Conservation (phyloP, 2,113 vertebrate genomes). For the Dasyprocta punctata region DNA sequence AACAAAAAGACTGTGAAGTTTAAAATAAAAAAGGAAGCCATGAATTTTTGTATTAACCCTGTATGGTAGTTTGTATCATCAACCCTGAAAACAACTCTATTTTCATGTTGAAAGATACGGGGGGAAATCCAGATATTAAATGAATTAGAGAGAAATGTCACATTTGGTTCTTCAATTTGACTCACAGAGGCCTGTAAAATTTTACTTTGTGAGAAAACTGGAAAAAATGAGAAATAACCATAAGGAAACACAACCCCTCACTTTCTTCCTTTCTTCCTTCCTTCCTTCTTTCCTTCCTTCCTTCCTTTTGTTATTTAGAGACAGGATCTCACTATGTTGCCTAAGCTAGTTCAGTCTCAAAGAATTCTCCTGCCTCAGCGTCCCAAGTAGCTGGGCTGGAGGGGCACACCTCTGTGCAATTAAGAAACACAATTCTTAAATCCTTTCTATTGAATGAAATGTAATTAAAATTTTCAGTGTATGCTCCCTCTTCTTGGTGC, state of each 20-base stretch:
- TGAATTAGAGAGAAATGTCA: not conserved
- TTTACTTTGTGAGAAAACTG: constrained; percentile 13
- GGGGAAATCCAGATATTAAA: not conserved
- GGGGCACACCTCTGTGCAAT: not conserved
- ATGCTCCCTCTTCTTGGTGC: not conserved
- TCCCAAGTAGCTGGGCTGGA: not conserved
- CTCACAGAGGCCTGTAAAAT: constrained; percentile 5
- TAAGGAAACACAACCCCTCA: not conserved
- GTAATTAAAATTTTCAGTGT: not conserved
- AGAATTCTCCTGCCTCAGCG: not conserved
- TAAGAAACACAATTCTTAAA: constrained; percentile 4
- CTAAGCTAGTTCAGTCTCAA: not conserved
- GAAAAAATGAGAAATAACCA: not conserved
- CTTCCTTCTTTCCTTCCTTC: too few relatives aligned
- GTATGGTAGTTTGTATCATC: not conserved
- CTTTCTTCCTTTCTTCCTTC: too few relatives aligned
- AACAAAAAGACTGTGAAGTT: not conserved
- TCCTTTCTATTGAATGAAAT: not conserved
- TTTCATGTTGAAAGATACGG: not conserved
- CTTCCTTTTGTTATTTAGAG: not conserved
- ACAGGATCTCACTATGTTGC: not conserved
- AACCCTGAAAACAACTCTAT: not conserved
- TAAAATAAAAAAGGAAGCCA: not conserved
- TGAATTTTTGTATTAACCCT: not conserved
- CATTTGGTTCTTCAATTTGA: not conserved